phyloP scores from a whole-genome alignment of 1,140 invertebrate species.

The Bombus huntii region DNA sequence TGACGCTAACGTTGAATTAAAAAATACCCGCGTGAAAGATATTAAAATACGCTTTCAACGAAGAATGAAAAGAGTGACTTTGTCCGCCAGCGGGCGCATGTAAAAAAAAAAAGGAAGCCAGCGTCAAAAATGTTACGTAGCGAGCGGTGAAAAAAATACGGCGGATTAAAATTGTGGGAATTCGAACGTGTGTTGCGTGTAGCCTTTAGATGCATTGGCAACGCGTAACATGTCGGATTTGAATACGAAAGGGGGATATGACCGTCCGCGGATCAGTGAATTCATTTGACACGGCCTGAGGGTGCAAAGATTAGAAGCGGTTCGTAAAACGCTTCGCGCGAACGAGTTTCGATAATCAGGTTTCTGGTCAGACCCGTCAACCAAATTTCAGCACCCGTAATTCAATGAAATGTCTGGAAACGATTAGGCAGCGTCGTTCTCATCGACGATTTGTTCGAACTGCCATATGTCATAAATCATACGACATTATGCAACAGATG shows the following conservation, averaged over 20 bases:
- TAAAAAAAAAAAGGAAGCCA: neutral
- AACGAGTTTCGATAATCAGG: constrained; percentile 28
- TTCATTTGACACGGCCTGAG: neutral
- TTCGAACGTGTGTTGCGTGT: neutral
- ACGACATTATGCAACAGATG: neutral
- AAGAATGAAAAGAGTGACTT: neutral
- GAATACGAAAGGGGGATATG: neutral
- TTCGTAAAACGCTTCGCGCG: constrained; percentile 28
- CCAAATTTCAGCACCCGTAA: neutral
- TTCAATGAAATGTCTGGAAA: neutral
- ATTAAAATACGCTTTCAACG: neutral
- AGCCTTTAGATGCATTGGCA: neutral
- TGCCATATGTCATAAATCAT: neutral
- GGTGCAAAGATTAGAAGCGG: constrained; percentile 32
- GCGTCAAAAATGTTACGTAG: neutral
- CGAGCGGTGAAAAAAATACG: neutral
- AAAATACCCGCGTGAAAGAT: neutral
- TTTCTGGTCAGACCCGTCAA: neutral
- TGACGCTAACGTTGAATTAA: neutral
- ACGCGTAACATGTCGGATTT: constrained; percentile 9
- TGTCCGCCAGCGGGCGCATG: neutral
- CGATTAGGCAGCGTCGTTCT: neutral
- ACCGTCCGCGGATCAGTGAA: constrained; percentile 2
- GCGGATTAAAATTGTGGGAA: neutral
- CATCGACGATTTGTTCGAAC: neutral